Evolutionary conservation across 2,113 vertebrate species (phyloP), one percentile per base, ranked within the genome.

Genomic region (Xiphophorus hellerii): DNA sequence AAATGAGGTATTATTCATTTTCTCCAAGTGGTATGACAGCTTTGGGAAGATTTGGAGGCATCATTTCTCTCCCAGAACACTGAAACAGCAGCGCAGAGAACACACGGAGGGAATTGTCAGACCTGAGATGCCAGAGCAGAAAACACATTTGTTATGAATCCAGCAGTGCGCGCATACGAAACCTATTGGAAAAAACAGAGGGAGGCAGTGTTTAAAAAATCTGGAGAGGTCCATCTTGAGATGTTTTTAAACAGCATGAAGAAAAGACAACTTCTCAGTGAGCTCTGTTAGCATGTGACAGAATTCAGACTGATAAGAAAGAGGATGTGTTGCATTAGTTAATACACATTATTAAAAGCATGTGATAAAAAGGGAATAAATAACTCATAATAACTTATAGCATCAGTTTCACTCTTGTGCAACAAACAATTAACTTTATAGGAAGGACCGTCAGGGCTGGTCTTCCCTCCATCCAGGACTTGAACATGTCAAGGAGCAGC

Each of bases 61-160:
- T 20, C 35, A 30, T 65, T 60, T 84, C 12, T 65, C 28, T 74
- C 67, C 51, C 39, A 42, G 39, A 82, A 39, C 44, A 2, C 31
- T 64, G 66, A 77, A 82, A 83, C 77, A 70, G 30, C 69, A 30
- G 51, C 17, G 48, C 65, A 66, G 31, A 39, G 58, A 63, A 78
- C 15, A 62, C 80, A 70, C 63, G 74, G 58, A 70, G 76, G 69
- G 81, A 84, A 79, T 62, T 76, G 66, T 76, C 65, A 79, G 71
- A 31, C 58, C 68, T 27, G 48, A 74, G 78, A 73, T 64, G 30
- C 25, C 76, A 44, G 62, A 79, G 74, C 20, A 69, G 30, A 71
- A 81, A 87, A 79, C 66, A 68, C 74, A 78, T 83, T 80, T 78
- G n/a, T 82, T 82, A 77, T 81, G 73, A 88, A 70, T 31, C 48